Base-by-base conservation (phyloP, 2,797 vertebrate species). In the Myotis myotis region DNA sequence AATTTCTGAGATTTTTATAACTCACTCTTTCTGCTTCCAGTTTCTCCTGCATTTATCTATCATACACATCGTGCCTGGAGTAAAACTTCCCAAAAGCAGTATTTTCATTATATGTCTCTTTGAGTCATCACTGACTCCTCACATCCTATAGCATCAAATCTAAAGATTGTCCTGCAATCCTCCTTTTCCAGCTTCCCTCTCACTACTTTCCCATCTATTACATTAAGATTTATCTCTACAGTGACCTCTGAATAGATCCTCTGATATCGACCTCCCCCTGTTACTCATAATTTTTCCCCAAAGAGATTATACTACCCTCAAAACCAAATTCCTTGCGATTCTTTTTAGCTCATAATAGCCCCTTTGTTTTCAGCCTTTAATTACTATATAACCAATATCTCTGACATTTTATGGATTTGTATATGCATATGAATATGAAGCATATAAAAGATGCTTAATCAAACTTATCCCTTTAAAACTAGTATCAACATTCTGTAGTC, bases 371-470 rank as follows among this genome's bases (percentile, higher is more conserved):
- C 47, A 89, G 44, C 66, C 80, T 89, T 94, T 83, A 84, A 87
- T 89, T 87, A 75, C 51, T 79, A 74, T 3, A 41, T 89, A 89
- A 78, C 55, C 71, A 64, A 74, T 85, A 70, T 51, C 76, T 47
- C 30, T 94, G 22, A 81, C 80, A 84, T 81, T 86, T 95, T 95
- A 95, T 64, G 66, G 20, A 88, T 92, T 33, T 68, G 2, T 93
- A 85, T 60, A 28, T 60, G 57, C 57, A 60, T 28, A 60, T n/a
- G 60, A 94, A 91, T 93, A 78, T 82, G 8, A 82, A 78, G 47
- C 68, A 87, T 85, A 88, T 85, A 90, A 95, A 89, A 19, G 38
- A 79, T 80, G 28, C 17, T 94, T 94, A 71, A 87, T 83, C 93
- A 68, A 81, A 91, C 60, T 11, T 83, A 76, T 80, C 8, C 76